Evolutionary conservation across 2,113 vertebrate genomes (phyloP), one percentile per base, ranked within the genome.

Genomic region (Dromiciops gliroides): DNA sequence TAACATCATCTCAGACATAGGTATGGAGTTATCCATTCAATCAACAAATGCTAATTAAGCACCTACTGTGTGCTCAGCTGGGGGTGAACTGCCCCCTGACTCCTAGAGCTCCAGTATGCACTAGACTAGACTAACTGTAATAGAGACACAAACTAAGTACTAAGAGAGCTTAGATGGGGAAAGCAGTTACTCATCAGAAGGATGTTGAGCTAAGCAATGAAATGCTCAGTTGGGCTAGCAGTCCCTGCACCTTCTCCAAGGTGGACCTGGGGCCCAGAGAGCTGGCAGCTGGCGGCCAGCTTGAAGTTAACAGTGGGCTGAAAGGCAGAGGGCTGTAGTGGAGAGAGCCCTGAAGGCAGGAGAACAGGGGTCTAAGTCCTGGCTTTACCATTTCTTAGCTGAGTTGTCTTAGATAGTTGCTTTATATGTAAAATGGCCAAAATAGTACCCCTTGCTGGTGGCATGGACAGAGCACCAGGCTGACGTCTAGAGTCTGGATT

Each of bases 1-100:
- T 92, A 98, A 96, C 96, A 97, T 95, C 97, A 96, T 93, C 9
- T 91, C 95, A 48, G 92, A 95, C 93, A 96, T 11, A 95, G 90
- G 90, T 93, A 26, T 90, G 0, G 10, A 83, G 7, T 44, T 44
- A 44, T 44, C 6, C 67, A 83, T 23, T 83, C 67, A 44, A 23
- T 83, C 67, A 83, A 44, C 67, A 83, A n/a, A 83, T n/a, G 44
- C 67, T 44, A 12, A 67, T 31, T 67, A 83, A 83, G 37, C 67
- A 83, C 67, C 67, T 83, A 83, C 67, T 44, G 67, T 44, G 67
- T 83, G n/a, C 67, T 0, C 19, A 23, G 60, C 31, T 75, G 14
- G 60, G 37, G 60, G 37, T 75, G 14, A n/a, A 3, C 12, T 67
- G 4, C 31, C 28, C 31, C 28, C 60, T 67, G 31, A 67, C 31